Evolutionary conservation across 2,113 vertebrate species (phyloP).

Genomic region (Baryphthengus martii): DNA sequence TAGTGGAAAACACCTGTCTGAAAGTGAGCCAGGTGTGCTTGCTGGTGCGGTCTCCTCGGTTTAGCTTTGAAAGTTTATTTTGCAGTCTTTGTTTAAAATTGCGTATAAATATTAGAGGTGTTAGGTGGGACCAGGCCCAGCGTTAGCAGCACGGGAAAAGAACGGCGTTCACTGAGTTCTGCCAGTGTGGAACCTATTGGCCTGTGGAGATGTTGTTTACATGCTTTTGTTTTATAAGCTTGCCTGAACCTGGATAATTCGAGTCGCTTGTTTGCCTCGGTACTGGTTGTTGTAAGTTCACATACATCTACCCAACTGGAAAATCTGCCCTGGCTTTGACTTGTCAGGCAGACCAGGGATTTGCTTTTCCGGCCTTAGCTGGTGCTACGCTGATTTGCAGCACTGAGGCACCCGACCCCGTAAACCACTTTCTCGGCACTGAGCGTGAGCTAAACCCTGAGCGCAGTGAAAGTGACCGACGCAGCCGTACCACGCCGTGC

Average conservation of each 20-base stretch:
- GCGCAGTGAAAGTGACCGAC: background rate
- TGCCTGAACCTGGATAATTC: background rate
- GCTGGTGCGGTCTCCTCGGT: background rate
- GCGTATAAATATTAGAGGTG: background rate
- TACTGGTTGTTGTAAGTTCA: background rate
- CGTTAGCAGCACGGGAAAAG: background rate
- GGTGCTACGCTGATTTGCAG: background rate
- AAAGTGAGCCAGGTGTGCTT: background rate
- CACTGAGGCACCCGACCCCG: background rate
- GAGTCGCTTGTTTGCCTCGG: background rate
- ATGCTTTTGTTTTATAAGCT: background rate
- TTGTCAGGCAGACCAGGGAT: background rate
- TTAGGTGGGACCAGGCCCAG: background rate
- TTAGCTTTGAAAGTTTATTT: background rate
- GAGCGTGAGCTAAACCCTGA: background rate
- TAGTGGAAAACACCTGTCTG: background rate
- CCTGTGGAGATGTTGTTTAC: background rate
- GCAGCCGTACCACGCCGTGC: background rate
- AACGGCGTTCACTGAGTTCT: background rate
- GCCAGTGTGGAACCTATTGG: background rate
- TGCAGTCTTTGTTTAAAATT: background rate
- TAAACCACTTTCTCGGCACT: background rate
- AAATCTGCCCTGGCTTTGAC: background rate
- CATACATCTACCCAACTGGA: background rate
- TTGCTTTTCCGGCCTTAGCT: background rate